Evolutionary conservation across 2,888 invertebrate species (phyloP), one percentile per base, ranked within the genome.

Genomic region (Ochropleura leucogaster): DNA sequence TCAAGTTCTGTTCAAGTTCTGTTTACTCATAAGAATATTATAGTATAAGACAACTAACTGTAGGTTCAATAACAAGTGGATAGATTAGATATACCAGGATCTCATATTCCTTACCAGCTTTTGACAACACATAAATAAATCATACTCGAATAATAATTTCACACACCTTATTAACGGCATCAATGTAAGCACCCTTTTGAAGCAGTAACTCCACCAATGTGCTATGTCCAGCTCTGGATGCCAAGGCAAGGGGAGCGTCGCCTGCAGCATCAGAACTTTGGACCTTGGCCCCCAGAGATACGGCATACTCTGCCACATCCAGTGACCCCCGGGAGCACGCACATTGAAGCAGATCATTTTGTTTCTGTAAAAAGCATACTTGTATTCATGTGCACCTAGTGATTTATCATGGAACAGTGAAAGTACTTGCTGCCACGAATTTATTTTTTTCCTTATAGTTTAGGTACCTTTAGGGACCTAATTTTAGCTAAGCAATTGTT

Each of bases 221-320:
- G 0, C 97, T 95, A 92, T 98, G 97, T 0, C 98, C 98, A 49
- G 97, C 97, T 65, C 97, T 97, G 0, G 98, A 97, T 0, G 98
- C 98, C 77, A 98, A 97, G 87, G 98, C 98, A 14, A 98, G 96
- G 0, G 98, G 97, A 4, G 98, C 98, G 89, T 98, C 97, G 0
- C 98, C 98, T 46, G 97, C 97, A 78, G 96, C 96, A 91, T 98
- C 98, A 40, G 95, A 94, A 12, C 97, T 97, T 83, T 98, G 97
- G 55, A 98, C 94, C 46, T 96, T 97, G 76, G 98, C 97, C 69
- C 98, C 96, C 70, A 98, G 96, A 74, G 97, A 97, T 83, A 98
- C 96, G 42, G 97, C 95, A 82, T 95, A 96, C 66, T 87, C 92
- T 0, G 94, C 94, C 46, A 96, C 96, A 16, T 93, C 96, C 20